Percentiles rank a stretch among this genome's conserved stretches.
These are phyloP conservation scores for Sminthurides bifidus DNA, from an alignment of 1,140 invertebrate species.

Conservation along the genomic window DNA sequence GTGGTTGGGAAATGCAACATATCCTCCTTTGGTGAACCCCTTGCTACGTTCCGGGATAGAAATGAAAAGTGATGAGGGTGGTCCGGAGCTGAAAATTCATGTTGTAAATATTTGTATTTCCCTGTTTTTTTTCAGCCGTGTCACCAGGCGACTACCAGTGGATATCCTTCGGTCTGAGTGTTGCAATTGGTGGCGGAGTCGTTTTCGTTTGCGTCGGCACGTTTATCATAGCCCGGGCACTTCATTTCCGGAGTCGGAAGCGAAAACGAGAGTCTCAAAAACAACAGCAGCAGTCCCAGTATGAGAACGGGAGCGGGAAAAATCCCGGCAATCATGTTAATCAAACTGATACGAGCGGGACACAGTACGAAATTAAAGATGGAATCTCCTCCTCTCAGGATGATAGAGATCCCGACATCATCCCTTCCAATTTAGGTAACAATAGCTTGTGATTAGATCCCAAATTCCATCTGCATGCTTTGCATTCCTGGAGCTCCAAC, in stretches of 20 bases:
- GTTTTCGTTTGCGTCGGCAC: slow-evolving; percentile 30
- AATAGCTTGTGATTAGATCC: too few relatives aligned
- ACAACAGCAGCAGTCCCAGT: slow-evolving; percentile 3
- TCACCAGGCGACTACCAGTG: slow-evolving; percentile 28
- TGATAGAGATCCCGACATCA: slow-evolving; percentile 32
- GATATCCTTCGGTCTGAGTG: slow-evolving; percentile 31
- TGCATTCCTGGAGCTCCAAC: too few relatives aligned
- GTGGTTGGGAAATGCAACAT: too few relatives aligned
- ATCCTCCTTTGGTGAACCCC: too few relatives aligned
- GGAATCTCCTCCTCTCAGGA: slow-evolving; percentile 20
- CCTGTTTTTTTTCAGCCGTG: slow-evolving; percentile 21
- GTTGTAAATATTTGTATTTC: too few relatives aligned
- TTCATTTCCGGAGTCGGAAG: slow-evolving; percentile 26
- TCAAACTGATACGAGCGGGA: slow-evolving; percentile 15
- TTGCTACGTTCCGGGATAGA: too few relatives aligned
- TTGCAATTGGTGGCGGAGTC: slow-evolving; percentile 29
- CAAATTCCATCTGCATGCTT: too few relatives aligned
- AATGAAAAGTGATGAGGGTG: too few relatives aligned
- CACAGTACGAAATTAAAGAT: slow-evolving; percentile 22
- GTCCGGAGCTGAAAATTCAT: too few relatives aligned
- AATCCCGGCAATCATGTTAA: slow-evolving; percentile 18
- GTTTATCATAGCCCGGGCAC: slow-evolving; percentile 22
- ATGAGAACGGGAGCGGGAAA: slow-evolving; percentile 23
- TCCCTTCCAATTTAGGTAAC: slow-evolving; percentile 30
- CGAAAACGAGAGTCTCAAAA: slow-evolving; percentile 28